A percentile compares a stretch with the other conserved stretches of the same genome.
These are phyloP conservation scores for Mandrillus leucophaeus DNA, from an alignment of 2,113 vertebrate species.

Conservation along the genomic window DNA sequence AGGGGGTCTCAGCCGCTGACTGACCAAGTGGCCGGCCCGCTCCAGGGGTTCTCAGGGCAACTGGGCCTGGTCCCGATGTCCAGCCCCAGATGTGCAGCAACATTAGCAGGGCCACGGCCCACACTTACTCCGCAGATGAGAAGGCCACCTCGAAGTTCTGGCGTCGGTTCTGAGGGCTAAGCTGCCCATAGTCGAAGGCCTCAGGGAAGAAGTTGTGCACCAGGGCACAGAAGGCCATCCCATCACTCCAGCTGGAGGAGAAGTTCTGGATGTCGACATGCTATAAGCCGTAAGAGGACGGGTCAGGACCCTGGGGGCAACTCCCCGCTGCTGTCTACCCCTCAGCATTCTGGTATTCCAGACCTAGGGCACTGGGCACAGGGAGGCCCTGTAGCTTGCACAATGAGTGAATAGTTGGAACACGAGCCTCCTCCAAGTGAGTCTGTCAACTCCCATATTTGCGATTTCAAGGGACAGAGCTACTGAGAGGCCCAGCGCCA, in stretches of 20 bases:
- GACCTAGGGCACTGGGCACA: neutral
- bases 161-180: slow-evolving; percentile 94
- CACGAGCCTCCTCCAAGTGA: neutral
- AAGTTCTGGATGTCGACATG: slow-evolving; percentile 98
- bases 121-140: slow-evolving; percentile 95
- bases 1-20: slow-evolving; percentile 50
- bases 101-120: neutral
- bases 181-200: slow-evolving; percentile 94
- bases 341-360: neutral
- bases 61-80: neutral
- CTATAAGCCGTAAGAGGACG: slow-evolving; percentile 75
- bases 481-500: neutral
- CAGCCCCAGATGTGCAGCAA: neutral
- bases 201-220: slow-evolving; percentile 99
- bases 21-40: neutral
- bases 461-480: neutral
- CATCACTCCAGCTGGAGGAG: slow-evolving; percentile 98
- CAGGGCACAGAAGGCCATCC: slow-evolving; percentile 98
- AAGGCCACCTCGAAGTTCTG: slow-evolving; percentile 98
- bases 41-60: neutral
- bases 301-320: neutral
- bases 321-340: neutral
- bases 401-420: neutral
- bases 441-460: neutral
- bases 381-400: neutral